Base-by-base conservation (phyloP, 2,797 vertebrate genomes). In the Phoeniculus purpureus region DNA sequence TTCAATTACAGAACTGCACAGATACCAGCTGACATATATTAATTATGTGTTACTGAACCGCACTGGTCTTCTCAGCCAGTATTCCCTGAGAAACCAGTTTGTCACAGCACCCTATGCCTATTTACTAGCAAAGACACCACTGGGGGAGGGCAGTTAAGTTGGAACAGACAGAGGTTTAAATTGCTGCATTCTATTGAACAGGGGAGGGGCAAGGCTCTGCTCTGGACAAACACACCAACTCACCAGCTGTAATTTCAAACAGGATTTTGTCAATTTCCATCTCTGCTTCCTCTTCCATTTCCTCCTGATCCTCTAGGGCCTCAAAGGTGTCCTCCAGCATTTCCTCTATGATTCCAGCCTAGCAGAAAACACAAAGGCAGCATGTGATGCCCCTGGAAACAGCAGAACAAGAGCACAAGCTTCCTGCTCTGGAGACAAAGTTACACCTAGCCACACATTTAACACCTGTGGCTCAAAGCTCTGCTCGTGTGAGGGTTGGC, bases 261-360 rank as follows among this genome's bases (percentile, higher is more conserved):
- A 99, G 98, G 94, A 99, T 99, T 97, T 97, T 99, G 92, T 99
- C 99, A 5, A 99, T 98, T 95, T 99, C 99, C 56, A 98, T 98
- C 96, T 99, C 99, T 3, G 98, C 99, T 89, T 95, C 98, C 94
- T 99, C 99, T 89, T 99, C 99, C 99, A 99, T 99, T 65, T 99
- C 99, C 51, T 99, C 99, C 94, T 98, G 98, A 89, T 99, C 99
- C 16, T 99, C 99, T 98, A 99, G 98, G 93, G 98, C 97, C 95
- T 99, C 99, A 96, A 99, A 98, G 2, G 99, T 99, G 83, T 99
- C 99, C 90, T 99, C 99, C 81, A 99, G 87, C 99, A 99, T 99
- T 81, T 99, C 99, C 94, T 99, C 99, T 96, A 99, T 99, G 73
- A 99, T 99, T 37, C 99, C 99, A 75, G 98, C 98, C 98, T 98